A percentile compares a stretch with the other conserved stretches of the same genome.
Evolutionary conservation across 2,113 vertebrate species (phyloP).

Genomic region (Hassar affinis): DNA sequence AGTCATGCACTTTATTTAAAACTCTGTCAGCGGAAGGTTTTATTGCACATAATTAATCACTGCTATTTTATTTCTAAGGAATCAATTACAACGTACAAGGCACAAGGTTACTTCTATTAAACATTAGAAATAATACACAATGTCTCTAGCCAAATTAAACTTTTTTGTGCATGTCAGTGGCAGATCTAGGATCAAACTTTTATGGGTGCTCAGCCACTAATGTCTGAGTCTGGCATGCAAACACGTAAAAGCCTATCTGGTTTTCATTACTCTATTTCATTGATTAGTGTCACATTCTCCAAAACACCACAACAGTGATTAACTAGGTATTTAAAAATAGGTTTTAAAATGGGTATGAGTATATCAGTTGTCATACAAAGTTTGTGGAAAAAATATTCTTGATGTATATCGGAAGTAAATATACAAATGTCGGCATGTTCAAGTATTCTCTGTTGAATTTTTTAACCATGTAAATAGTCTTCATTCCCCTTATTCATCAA

Average conservation of each 20-base stretch:
- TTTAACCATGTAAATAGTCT: background rate
- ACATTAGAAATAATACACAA: background rate
- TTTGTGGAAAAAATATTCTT: background rate
- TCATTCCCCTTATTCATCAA: background rate
- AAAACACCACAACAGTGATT: background rate
- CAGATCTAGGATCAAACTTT: background rate
- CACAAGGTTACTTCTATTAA: background rate
- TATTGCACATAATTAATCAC: background rate
- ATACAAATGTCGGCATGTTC: no score
- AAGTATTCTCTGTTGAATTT: background rate
- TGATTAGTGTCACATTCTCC: background rate
- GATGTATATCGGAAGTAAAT: no score
- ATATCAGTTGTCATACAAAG: background rate
- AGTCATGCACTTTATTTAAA: background rate
- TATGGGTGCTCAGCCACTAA: background rate
- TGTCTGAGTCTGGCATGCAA: background rate
- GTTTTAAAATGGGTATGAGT: background rate
- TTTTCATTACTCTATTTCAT: background rate
- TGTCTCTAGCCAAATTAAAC: background rate
- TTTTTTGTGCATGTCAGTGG: background rate
- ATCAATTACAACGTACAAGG: background rate
- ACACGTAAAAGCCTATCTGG: background rate
- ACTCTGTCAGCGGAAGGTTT: background rate
- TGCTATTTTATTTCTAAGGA: background rate
- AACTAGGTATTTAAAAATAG: background rate